A percentile compares a stretch with the other conserved stretches of the same genome.
These are phyloP conservation scores for Iselma pallidipennis DNA, from an alignment of 2,888 invertebrate genomes.

Conservation along the genomic window DNA sequence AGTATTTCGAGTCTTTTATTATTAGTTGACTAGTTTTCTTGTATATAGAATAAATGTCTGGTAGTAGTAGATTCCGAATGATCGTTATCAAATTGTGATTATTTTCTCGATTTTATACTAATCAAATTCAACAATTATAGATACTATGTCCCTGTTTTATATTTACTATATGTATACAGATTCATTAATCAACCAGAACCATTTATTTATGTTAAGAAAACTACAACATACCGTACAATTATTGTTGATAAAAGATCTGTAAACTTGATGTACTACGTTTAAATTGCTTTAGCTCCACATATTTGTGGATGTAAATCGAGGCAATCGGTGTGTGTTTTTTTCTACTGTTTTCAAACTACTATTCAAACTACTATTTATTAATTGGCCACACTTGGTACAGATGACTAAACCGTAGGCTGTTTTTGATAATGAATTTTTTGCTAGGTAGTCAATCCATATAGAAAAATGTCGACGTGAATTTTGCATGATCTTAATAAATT, in stretches of 20 bases:
- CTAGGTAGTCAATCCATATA: too few relatives aligned
- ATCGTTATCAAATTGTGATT: neutral
- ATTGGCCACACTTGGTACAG: constrained; percentile 5
- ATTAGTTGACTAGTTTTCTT: too few relatives aligned
- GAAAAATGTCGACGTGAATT: too few relatives aligned
- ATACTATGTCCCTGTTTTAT: neutral
- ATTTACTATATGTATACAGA: neutral
- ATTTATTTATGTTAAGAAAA: constrained; percentile 5
- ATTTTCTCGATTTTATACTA: neutral
- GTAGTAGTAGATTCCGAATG: too few relatives aligned
- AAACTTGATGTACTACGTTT: constrained; percentile 3
- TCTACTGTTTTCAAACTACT: neutral
- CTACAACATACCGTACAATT: constrained; percentile 2
- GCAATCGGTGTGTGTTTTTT: neutral
- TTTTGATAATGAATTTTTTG: neutral
- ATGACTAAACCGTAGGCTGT: neutral
- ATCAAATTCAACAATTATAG: neutral
- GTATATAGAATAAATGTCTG: too few relatives aligned
- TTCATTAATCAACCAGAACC: constrained; percentile 8
- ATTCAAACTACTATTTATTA: constrained; percentile 7
- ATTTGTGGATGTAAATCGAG: constrained; percentile 3
- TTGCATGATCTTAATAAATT: too few relatives aligned
- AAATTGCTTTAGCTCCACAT: constrained; percentile 10
- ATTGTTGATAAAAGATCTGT: constrained; percentile 4
- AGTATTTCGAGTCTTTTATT: too few relatives aligned